Evolutionary conservation across 1,140 invertebrate species (phyloP), one percentile per base, ranked within the genome.

Genomic region (Dolichoris vasculosae): DNA sequence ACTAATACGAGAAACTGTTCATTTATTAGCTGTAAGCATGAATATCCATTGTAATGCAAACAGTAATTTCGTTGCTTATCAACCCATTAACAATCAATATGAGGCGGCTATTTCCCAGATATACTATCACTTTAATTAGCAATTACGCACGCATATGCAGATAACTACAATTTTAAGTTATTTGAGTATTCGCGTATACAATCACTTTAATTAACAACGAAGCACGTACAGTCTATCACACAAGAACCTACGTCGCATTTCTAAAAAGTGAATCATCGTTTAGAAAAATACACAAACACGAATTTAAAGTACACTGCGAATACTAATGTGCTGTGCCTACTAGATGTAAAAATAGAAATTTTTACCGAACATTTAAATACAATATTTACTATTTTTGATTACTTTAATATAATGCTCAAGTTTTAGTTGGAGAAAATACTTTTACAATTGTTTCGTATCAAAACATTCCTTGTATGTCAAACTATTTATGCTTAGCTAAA

Each of bases 121-220:
- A 73, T 38, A 73, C 40, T 73, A 73, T 73, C 69, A n/a, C 23
- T 73, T 73, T 73, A 73, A 43, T 43, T n/a, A 73, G 69, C 69
- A 73, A 73, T 73, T 73, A 73, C 11, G 35, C 67, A 73, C 69
- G 69, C 69, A 32, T 73, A 43, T 73, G 38, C 11, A 43, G 69
- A 73, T 73, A 73, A 73, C 69, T n/a, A 73, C 23, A 73, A 73
- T 73, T 73, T 73, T 73, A 43, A 73, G 38, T 73, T 43, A 73
- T 73, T 73, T 73, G 38, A 40, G 38, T 43, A 73, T 43, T 73
- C 26, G 38, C 2, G 26, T 73, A n/a, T 73, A 73, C 38, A n/a
- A 73, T 73, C 69, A 43, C 9, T 43, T 73, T 43, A 40, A 73
- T 73, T 43, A 73, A 73, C 15, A 40, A 43, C 26, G 23, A n/a